Percentiles rank a stretch among this genome's conserved stretches.
Evolutionary conservation across 2,113 vertebrate genomes (phyloP).

Genomic region (Lepus europaeus): DNA sequence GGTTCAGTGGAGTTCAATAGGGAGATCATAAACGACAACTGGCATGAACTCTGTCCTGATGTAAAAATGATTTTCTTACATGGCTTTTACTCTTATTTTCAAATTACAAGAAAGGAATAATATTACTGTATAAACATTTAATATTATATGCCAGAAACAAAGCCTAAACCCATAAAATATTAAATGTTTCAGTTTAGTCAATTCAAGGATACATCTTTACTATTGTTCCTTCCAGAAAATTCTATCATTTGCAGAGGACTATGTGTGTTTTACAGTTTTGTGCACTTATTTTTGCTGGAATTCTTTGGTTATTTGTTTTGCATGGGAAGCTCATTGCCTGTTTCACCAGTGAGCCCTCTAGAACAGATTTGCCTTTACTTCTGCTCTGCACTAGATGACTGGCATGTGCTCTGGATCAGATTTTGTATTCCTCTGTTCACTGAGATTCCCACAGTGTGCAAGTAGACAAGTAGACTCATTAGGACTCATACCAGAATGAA

Average conservation of each 20-base stretch:
- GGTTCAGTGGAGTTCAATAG: background rate
- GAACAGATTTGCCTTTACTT: background rate
- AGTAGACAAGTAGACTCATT: background rate
- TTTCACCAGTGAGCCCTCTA: background rate
- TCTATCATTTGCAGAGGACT: background rate
- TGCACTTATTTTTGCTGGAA: background rate
- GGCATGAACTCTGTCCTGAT: background rate
- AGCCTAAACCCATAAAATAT: background rate
- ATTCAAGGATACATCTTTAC: slow-evolving; percentile 1
- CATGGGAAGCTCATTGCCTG: background rate
- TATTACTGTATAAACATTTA: background rate
- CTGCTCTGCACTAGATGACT: background rate
- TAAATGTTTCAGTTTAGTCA: slow-evolving; percentile 26
- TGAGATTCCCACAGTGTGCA: background rate
- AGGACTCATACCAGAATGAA: background rate
- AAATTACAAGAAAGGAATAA: background rate
- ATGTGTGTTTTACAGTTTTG: background rate
- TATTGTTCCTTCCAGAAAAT: background rate
- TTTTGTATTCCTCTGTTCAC: background rate
- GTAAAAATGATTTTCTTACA: background rate
- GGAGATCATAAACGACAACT: background rate
- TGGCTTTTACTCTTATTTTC: background rate
- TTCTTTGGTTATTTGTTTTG: background rate
- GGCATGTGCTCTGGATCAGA: background rate
- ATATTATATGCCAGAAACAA: no score